A percentile compares a stretch with the other conserved stretches of the same genome.
Conservation (phyloP, 2,113 vertebrate genomes). For the Oreotrochilus melanogaster region DNA sequence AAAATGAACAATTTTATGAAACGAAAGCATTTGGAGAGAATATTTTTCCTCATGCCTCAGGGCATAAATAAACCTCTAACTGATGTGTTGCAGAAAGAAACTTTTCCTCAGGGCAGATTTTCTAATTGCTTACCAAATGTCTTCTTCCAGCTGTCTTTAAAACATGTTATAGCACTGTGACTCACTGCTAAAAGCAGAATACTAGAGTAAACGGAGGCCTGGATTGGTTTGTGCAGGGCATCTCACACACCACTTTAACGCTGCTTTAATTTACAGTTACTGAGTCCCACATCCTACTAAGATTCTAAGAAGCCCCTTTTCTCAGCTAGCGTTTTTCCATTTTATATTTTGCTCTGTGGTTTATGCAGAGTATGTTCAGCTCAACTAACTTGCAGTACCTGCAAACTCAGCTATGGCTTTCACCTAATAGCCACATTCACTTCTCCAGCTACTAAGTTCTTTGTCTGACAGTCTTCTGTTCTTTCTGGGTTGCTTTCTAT, state of each 20-base stretch:
- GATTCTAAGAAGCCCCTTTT: neutral
- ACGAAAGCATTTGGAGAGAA: neutral
- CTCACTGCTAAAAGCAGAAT: constrained; percentile 20
- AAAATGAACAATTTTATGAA: neutral
- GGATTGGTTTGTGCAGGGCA: neutral
- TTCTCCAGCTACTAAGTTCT: neutral
- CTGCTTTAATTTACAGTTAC: neutral
- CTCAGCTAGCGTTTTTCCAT: neutral
- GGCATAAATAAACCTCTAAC: constrained; percentile 23
- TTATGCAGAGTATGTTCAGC: neutral
- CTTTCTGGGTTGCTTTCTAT: neutral
- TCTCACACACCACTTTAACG: neutral
- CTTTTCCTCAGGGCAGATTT: constrained; percentile 26
- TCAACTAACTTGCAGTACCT: neutral
- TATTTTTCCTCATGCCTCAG: constrained; percentile 1
- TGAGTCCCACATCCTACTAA: neutral
- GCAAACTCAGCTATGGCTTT: neutral
- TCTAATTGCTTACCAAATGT: constrained; percentile 19
- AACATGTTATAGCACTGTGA: neutral
- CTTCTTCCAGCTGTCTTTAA: constrained; percentile 29
- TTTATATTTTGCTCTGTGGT: neutral
- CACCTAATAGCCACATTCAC: neutral
- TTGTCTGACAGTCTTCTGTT: constrained; percentile 3
- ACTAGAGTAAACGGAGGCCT: neutral
- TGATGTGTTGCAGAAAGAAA: neutral